Percentiles rank a stretch among this genome's conserved stretches.
Evolutionary conservation across 2,888 invertebrate species (phyloP).

Genomic region (Cantharis nigra): DNA sequence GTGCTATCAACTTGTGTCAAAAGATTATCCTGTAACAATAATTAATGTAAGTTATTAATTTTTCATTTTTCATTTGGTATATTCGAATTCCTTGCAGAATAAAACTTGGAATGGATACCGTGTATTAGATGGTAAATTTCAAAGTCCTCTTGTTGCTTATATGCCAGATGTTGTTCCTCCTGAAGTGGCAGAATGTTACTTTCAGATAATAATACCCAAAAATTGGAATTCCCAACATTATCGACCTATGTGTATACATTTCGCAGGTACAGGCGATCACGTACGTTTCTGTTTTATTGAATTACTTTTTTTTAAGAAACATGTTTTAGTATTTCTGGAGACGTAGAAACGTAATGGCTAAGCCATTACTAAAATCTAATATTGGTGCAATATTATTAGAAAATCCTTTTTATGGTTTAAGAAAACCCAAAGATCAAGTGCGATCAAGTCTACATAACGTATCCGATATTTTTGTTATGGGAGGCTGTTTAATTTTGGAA

Average conservation of each 20-base stretch:
- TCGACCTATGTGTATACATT: slow-evolving; percentile 88
- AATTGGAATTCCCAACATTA: slow-evolving; percentile 72
- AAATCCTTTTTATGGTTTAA: slow-evolving; percentile 92
- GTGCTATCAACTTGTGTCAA: slow-evolving; percentile 80
- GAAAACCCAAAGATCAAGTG: slow-evolving; percentile 86
- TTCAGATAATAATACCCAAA: slow-evolving; percentile 80
- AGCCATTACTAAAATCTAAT: slow-evolving; percentile 87
- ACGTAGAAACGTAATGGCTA: slow-evolving; percentile 85
- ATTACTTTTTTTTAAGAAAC: not conserved
- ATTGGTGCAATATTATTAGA: slow-evolving; percentile 94
- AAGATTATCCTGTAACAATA: slow-evolving; percentile 83
- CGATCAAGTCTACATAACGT: slow-evolving; percentile 93
- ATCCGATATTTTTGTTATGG: slow-evolving; percentile 98
- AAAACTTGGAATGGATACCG: slow-evolving; percentile 74
- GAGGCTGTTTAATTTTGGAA: slow-evolving; percentile 93
- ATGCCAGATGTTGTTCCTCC: slow-evolving; percentile 87
- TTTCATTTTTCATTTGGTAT: not conserved
- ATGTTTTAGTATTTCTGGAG: slow-evolving; percentile 84
- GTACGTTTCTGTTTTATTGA: slow-evolving; percentile 60
- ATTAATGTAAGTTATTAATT: slow-evolving; percentile 71
- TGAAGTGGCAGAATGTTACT: slow-evolving; percentile 81
- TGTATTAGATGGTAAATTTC: slow-evolving; percentile 85
- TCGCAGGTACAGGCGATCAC: slow-evolving; percentile 98
- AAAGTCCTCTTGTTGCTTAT: slow-evolving; percentile 79
- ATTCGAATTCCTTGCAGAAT: slow-evolving; percentile 60